Evolutionary conservation across 1,140 invertebrate genomes (phyloP), one percentile per base, ranked within the genome.

Genomic region (Drosophila subpulchrella): DNA sequence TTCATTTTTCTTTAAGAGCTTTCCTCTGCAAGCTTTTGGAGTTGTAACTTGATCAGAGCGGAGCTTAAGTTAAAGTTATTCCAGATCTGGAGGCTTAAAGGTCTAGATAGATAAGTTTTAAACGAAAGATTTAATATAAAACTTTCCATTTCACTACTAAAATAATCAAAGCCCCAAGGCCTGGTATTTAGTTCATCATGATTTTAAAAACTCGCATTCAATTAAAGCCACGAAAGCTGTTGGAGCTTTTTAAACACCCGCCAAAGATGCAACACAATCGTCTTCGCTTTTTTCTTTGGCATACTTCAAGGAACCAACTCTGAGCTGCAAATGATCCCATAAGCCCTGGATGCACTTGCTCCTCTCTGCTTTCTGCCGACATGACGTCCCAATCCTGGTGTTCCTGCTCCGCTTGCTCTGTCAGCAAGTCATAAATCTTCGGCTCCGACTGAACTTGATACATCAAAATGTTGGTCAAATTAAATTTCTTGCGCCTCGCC

Each of bases 391-490:
- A 58, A 50, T 39, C 55, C 30, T 51, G 47, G n/a, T 8, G 47
- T 13, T 47, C 42, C 20, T 24, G 44, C 41, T 55, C 34, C 70
- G 66, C 63, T 34, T 54, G 50, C 51, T 38, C 65, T 62, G 78
- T 65, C 75, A 72, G 75, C 58, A 61, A 68, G 63, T 71, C 63
- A 83, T 78, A 81, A 84, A 84, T 75, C 60, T 56, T 61, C 24
- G 39, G 36, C 32, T 51, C 41, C 46, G 56, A 48, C 55, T 76
- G 72, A 76, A 76, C 73, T 76, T 76, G 73, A 76, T 76, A 76
- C 66, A 62, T 73, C 51, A 62, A 70, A 77, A 72, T 80, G 67
- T 81, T 86, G 81, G 73, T 80, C 63, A 83, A 83, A 84, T 84
- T 81, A 81, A 84, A 84, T 84, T 85, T 81, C 65, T 70, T 67